These are phyloP conservation scores for Chiloscyllium punctatum DNA, from an alignment of 2,797 vertebrate genomes.

Conservation along the genomic window DNA sequence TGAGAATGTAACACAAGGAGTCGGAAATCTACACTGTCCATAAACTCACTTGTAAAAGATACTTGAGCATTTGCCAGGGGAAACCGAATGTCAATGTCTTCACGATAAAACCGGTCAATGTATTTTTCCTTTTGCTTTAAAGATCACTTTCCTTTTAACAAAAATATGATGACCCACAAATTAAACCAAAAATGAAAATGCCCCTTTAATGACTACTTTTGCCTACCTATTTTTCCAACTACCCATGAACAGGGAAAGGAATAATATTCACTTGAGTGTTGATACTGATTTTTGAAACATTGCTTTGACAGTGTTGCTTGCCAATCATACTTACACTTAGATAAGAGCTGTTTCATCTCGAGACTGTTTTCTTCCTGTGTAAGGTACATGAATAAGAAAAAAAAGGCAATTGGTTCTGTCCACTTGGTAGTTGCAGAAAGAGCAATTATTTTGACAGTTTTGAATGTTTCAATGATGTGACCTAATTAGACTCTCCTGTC, in stretches of 20 bases:
- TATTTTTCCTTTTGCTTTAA: neutral
- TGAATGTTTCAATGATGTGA: constrained; percentile 16
- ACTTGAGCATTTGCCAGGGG: neutral
- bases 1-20: constrained; percentile 14
- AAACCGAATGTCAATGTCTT: neutral
- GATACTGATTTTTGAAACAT: neutral
- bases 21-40: neutral
- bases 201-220: neutral
- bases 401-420: neutral
- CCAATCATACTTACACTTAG: neutral
- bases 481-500: constrained; percentile 9
- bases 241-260: neutral
- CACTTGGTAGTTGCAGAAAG: neutral
- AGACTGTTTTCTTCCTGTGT: neutral
- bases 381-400: neutral
- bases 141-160: neutral
- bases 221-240: neutral
- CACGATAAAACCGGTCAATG: neutral
- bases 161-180: neutral
- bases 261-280: neutral
- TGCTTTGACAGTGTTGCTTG: neutral
- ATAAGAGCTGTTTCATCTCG: neutral
- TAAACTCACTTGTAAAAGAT: constrained; percentile 19
- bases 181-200: neutral
- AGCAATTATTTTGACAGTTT: constrained; percentile 36